Evolutionary conservation across 2,113 vertebrate species (phyloP), one percentile per base, ranked within the genome.

Genomic region (Pluvialis apricaria): DNA sequence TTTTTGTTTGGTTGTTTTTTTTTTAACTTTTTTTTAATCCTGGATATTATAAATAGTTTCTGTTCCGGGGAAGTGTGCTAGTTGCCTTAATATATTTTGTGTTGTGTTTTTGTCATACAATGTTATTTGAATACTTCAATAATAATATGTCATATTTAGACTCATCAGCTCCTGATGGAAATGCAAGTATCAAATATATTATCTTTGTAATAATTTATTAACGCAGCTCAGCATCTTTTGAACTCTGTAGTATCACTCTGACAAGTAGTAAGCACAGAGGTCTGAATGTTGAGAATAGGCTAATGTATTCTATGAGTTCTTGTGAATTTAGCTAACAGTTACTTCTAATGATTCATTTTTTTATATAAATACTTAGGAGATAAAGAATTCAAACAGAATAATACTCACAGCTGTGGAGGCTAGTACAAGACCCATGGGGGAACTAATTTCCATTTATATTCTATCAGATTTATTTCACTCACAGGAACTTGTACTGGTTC

Each of bases 181-280:
- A 84, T 21, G 65, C 21, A 60, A 47, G 29, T 60, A 88, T 80
- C 71, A 79, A 92, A 92, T 54, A 73, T 72, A 20, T 76, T 94
- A 78, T 66, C 54, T 90, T 85, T 94, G n/a, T 95, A 94, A 87
- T 97, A 97, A 97, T 95, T 97, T 97, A 97, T 97, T 97, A 95
- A 97, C 25, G 13, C 82, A 94, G 40, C 77, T 96, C 66, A 55
- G 34, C 90, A 86, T 95, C 32, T 84, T 89, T 92, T 92, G 70
- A 81, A 47, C 68, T 95, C 87, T 94, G 88, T 88, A 68, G 13
- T 64, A 25, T 79, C 61, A 65, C 44, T 90, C 64, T 82, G 47
- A 87, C 28, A 65, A 58, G 49, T 21, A 81, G 31, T 77, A 85
- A 81, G 42, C 79, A 52, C 69, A 83, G 96, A 95, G 51, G 28